phyloP scores from a whole-genome alignment of 1,140 invertebrate genomes.

The Oscheius sp. region DNA sequence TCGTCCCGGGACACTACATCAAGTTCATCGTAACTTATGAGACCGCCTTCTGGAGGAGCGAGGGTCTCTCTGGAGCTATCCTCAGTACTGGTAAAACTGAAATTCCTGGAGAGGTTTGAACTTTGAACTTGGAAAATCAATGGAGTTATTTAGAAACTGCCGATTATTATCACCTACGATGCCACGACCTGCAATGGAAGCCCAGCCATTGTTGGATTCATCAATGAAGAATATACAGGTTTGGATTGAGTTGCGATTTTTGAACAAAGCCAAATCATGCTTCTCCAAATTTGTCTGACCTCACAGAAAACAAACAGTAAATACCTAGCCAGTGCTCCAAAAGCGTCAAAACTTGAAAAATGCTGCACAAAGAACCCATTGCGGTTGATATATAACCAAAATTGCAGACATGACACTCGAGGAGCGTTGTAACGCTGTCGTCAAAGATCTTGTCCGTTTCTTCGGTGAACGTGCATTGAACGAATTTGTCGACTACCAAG shows the following conservation, averaged over 20 bases:
- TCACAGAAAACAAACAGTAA: background rate
- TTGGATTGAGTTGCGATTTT: no score
- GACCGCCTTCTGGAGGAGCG: constrained; percentile 35
- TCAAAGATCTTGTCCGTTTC: constrained; percentile 29
- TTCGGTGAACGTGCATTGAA: constrained; percentile 15
- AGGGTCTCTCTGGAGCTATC: constrained; percentile 30
- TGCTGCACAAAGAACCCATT: background rate
- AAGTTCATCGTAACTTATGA: constrained; percentile 39
- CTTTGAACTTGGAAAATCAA: background rate
- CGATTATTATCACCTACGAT: constrained; percentile 22
- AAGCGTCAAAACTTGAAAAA: no score
- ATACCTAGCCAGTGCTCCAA: background rate
- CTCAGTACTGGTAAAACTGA: constrained; percentile 25
- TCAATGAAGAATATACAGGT: constrained; percentile 27
- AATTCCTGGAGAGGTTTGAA: constrained; percentile 17
- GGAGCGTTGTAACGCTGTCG: constrained; percentile 14
- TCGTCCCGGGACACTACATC: constrained; percentile 24
- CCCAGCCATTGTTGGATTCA: constrained; percentile 21
- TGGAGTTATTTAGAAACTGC: constrained; percentile 1
- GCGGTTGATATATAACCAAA: background rate
- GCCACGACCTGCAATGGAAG: constrained; percentile 31
- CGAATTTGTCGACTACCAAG: constrained; percentile 54
- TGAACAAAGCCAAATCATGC: background rate
- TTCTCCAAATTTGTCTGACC: no score
- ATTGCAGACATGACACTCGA: constrained; percentile 8